Evolutionary conservation across 2,888 invertebrate genomes (phyloP).

Genomic region (Scaeva pyrastri): DNA sequence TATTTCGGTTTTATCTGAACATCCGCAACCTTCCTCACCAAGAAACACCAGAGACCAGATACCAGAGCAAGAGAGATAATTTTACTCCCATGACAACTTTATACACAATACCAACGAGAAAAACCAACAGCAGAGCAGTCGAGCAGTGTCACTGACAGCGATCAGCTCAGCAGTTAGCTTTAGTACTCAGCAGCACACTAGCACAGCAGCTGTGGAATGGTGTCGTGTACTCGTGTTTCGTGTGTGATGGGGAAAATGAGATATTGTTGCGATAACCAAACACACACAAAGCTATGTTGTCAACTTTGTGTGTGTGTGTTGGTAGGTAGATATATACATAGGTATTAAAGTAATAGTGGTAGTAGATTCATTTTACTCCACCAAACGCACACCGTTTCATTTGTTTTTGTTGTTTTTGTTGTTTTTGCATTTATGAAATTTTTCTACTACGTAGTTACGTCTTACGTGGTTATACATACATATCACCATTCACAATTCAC

Average conservation of each 20-base stretch:
- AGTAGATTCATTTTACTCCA: too few relatives aligned
- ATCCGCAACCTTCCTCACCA: constrained; percentile 71
- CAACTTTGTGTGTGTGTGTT: constrained; percentile 28
- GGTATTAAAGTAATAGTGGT: too few relatives aligned
- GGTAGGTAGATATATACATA: constrained; percentile 2
- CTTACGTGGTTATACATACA: too few relatives aligned
- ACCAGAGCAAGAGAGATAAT: background rate
- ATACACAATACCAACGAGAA: constrained; percentile 49
- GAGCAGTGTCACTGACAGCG: too few relatives aligned
- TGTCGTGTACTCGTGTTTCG: too few relatives aligned
- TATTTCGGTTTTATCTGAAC: constrained; percentile 27
- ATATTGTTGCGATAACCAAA: constrained; percentile 39
- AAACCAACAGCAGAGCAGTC: constrained; percentile 35
- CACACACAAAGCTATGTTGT: constrained; percentile 44
- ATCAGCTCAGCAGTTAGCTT: too few relatives aligned
- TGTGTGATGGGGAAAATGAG: constrained; percentile 21
- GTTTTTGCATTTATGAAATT: constrained; percentile 14
- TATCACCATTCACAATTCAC: constrained; percentile 61
- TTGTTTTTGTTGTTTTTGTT: constrained; percentile 21
- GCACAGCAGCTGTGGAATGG: too few relatives aligned
- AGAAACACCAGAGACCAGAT: constrained; percentile 30
- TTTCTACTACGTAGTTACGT: constrained; percentile 53
- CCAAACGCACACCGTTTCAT: background rate
- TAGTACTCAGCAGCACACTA: background rate
- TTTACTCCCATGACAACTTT: constrained; percentile 12